These are phyloP conservation scores for Aromia moschata DNA, from an alignment of 2,888 invertebrate species.

Conservation along the genomic window DNA sequence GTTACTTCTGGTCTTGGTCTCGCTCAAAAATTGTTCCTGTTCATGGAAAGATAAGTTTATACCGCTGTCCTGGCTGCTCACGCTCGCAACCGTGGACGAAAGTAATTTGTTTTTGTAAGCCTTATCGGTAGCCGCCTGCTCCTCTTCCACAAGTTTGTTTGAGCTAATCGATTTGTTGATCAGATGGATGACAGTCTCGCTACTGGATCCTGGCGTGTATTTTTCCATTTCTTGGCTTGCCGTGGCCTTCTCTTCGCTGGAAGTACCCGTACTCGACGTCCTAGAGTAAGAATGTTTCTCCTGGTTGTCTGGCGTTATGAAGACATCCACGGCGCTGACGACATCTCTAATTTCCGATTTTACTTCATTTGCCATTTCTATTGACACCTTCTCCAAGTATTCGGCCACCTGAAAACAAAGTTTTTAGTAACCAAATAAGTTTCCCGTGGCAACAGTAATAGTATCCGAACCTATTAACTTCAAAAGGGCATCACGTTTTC, in stretches of 20 bases:
- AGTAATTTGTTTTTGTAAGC: conserved; percentile 67
- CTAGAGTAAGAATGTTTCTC: conserved; percentile 56
- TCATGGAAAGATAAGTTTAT: conserved; percentile 80
- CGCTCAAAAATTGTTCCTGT: conserved; percentile 63
- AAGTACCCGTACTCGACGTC: conserved; percentile 49
- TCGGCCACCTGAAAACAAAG: conserved; percentile 78
- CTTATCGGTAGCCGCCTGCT: conserved; percentile 53
- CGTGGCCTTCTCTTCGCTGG: conserved; percentile 49
- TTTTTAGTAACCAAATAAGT: too few relatives aligned
- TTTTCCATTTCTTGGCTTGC: conserved; percentile 44
- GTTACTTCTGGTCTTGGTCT: conserved; percentile 55
- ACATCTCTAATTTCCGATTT: conserved; percentile 80
- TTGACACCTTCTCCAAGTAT: conserved; percentile 80
- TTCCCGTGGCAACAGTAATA: too few relatives aligned
- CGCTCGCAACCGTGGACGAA: conserved; percentile 72
- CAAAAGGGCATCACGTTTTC: too few relatives aligned
- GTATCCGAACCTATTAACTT: too few relatives aligned
- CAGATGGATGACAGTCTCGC: conserved; percentile 56
- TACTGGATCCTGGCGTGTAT: conserved; percentile 57
- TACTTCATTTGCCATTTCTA: conserved; percentile 81
- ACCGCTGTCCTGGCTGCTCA: conserved; percentile 81
- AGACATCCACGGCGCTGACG: conserved; percentile 76
- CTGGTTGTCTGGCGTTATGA: conserved; percentile 58
- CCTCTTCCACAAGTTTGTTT: conserved; percentile 70
- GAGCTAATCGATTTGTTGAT: conserved; percentile 68